Conservation (phyloP, 2,888 invertebrate species). For the Drosophila tanythrix region DNA sequence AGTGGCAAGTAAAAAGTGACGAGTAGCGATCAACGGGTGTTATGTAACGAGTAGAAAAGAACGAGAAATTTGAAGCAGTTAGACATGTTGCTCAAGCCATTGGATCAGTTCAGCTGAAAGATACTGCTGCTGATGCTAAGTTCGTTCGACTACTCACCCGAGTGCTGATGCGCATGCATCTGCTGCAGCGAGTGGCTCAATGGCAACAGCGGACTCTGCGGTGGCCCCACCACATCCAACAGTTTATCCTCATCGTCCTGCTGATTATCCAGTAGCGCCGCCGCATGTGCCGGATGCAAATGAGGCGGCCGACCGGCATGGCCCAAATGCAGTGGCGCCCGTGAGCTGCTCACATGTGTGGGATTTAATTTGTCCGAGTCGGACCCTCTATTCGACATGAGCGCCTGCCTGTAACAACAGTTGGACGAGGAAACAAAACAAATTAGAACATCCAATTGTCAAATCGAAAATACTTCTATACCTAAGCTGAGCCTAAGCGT, state of each 20-base stretch:
- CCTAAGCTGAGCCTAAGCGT: neutral
- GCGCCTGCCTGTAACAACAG: constrained; percentile 90
- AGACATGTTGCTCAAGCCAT: neutral
- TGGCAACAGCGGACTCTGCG: constrained; percentile 91
- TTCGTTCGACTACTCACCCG: constrained; percentile 81
- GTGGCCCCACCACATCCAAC: constrained; percentile 94
- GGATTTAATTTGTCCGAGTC: constrained; percentile 86
- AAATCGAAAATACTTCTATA: neutral
- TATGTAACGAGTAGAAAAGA: neutral
- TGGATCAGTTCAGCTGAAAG: neutral
- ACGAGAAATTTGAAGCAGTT: constrained; percentile 14
- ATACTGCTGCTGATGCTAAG: neutral
- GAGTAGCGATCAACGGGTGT: constrained; percentile 1
- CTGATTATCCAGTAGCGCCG: constrained; percentile 84
- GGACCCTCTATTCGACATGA: constrained; percentile 85
- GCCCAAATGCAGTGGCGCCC: constrained; percentile 84
- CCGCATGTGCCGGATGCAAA: constrained; percentile 78
- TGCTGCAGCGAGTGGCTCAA: constrained; percentile 85
- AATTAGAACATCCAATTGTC: constrained; percentile 84
- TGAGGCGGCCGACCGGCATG: constrained; percentile 84
- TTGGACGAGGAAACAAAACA: constrained; percentile 80
- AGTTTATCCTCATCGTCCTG: constrained; percentile 93
- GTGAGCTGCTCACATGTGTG: constrained; percentile 86
- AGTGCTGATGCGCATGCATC: constrained; percentile 85
- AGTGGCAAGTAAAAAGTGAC: constrained; percentile 1